A percentile compares a stretch with the other conserved stretches of the same genome.
Conservation (phyloP, 1,140 invertebrate species). For the Atopsyche davidsoni region DNA sequence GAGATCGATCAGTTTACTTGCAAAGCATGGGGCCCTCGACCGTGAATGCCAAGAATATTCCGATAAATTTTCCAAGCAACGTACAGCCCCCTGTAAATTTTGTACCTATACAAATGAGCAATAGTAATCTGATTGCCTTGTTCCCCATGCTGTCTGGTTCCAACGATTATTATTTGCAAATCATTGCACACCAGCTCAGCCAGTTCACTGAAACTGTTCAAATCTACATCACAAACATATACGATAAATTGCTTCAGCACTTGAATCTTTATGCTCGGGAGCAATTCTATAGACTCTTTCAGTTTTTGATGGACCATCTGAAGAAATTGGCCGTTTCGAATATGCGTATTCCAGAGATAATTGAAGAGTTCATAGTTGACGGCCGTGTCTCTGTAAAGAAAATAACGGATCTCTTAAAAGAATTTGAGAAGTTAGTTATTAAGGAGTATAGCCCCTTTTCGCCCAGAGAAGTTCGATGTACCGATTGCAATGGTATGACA, state of each 20-base stretch:
- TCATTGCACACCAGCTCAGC: background rate
- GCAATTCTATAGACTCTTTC: slow-evolving; percentile 6
- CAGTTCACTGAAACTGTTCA: background rate
- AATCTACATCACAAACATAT: background rate
- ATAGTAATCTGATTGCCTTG: background rate
- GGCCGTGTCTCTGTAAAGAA: too few species aligned
- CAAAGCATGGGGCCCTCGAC: slow-evolving; percentile 9
- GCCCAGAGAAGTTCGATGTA: too few species aligned
- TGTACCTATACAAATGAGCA: too few species aligned
- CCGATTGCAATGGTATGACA: too few species aligned
- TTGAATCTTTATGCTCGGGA: slow-evolving; percentile 1
- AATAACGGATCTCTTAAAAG: too few species aligned
- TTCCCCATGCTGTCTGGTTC: background rate
- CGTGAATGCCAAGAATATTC: slow-evolving; percentile 7
- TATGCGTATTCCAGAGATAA: background rate
- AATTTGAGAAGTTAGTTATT: too few species aligned
- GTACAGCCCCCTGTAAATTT: too few species aligned
- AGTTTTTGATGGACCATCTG: slow-evolving; percentile 4
- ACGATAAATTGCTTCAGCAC: background rate
- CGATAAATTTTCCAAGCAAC: slow-evolving; percentile 1
- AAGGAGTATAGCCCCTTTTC: too few species aligned
- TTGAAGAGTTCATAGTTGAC: slow-evolving; percentile 6
- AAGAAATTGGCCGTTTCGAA: slow-evolving; percentile 1
- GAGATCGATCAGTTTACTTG: slow-evolving; percentile 6
- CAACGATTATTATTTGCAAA: slow-evolving; percentile 3